phyloP scores from a whole-genome alignment of 2,888 invertebrate genomes.

The Smittia aterrima region DNA sequence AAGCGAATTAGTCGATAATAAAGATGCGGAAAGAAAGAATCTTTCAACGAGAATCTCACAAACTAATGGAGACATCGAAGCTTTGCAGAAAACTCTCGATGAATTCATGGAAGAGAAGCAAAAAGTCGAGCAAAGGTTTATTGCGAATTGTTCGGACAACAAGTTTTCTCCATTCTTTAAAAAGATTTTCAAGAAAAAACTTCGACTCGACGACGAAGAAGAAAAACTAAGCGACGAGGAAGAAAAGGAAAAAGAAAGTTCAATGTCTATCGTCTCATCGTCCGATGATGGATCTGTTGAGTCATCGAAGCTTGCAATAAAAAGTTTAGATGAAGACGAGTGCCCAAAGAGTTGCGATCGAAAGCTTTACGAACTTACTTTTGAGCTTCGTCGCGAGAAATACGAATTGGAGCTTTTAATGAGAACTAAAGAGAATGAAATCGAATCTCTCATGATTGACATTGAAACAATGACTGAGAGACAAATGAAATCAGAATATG shows the following conservation, averaged over 20 bases:
- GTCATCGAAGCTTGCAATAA: too few species aligned
- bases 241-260: constrained; percentile 45
- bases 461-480: constrained; percentile 58
- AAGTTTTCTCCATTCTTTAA: constrained; percentile 76
- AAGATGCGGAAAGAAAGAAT: constrained; percentile 58
- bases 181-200: constrained; percentile 81
- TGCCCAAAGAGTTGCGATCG: constrained; percentile 72
- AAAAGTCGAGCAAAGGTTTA: constrained; percentile 58
- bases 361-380: constrained; percentile 66
- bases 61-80: constrained; percentile 58
- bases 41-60: constrained; percentile 57
- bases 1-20: constrained; percentile 60
- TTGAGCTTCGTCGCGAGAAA: constrained; percentile 61
- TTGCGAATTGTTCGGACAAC: constrained; percentile 60
- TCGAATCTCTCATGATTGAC: constrained; percentile 46
- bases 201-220: constrained; percentile 54
- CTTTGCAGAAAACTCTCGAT: constrained; percentile 53
- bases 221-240: constrained; percentile 50
- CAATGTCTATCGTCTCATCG: constrained; percentile 58
- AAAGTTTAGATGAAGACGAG: constrained; percentile 67
- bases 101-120: constrained; percentile 55
- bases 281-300: constrained; percentile 57
- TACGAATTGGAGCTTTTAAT: constrained; percentile 61
- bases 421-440: constrained; percentile 60
- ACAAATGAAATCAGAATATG: constrained; percentile 48